Evolutionary conservation across 2,113 vertebrate species (phyloP).

Genomic region (Thymallus thymallus): DNA sequence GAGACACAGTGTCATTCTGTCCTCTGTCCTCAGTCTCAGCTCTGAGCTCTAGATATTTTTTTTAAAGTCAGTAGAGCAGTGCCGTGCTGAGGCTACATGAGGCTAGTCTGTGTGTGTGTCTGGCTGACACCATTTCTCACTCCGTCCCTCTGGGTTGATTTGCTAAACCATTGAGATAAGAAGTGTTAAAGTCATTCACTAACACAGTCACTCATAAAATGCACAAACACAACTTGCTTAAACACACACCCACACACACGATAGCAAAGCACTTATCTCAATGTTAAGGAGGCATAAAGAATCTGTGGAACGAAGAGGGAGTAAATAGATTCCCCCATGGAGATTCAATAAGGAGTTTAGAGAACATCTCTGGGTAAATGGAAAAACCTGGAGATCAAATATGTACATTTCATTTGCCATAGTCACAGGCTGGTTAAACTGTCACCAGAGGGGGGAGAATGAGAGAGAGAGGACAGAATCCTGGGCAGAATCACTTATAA

Average conservation of each 20-base stretch:
- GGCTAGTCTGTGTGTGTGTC: conserved; percentile 13
- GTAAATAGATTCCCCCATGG: no score
- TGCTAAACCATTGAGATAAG: no score
- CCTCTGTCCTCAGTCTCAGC: conserved; percentile 10
- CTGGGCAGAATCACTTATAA: conserved; percentile 28
- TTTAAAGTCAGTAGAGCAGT: conserved; percentile 6
- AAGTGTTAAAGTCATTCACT: no score
- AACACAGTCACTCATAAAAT: conserved; percentile 20
- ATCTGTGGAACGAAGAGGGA: no score
- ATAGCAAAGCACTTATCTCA: no score
- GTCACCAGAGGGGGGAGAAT: no score
- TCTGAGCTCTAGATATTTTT: neutral
- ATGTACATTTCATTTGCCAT: no score
- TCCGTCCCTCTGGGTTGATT: no score
- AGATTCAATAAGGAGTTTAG: no score
- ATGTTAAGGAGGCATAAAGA: no score
- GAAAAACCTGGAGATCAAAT: no score
- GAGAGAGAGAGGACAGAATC: conserved; percentile 1
- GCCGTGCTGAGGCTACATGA: neutral
- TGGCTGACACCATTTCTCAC: neutral
- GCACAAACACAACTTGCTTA: conserved; percentile 4
- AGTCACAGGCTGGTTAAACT: conserved; percentile 11
- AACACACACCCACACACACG: neutral
- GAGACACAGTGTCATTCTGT: conserved; percentile 36
- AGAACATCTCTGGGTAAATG: no score